Conservation (phyloP, 2,888 invertebrate genomes). For the Sphinx pinastri region DNA sequence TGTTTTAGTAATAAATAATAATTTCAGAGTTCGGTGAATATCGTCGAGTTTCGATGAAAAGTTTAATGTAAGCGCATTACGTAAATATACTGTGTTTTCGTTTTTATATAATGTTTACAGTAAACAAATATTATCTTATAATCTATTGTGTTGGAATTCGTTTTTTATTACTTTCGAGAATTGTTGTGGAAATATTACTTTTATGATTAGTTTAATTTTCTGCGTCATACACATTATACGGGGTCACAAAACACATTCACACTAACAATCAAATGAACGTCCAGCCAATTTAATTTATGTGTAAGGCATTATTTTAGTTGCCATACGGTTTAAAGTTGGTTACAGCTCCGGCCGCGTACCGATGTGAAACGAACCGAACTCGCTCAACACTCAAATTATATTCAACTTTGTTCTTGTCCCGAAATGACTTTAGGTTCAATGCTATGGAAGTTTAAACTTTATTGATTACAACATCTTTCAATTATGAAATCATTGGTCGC, state of each 20-base stretch:
- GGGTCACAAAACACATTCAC: conserved; percentile 56
- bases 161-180: no score
- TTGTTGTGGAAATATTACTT: no score
- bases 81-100: not conserved
- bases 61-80: conserved; percentile 17
- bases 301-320: conserved; percentile 77
- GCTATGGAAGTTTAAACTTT: conserved; percentile 16
- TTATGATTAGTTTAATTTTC: conserved; percentile 33
- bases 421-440: conserved; percentile 36
- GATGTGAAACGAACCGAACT: conserved; percentile 56
- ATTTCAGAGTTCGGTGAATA: conserved; percentile 46
- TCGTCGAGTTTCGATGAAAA: conserved; percentile 47
- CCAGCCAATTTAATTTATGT: conserved; percentile 73
- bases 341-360: conserved; percentile 47
- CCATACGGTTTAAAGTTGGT: conserved; percentile 64
- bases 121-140: not conserved
- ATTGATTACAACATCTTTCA: conserved; percentile 20
- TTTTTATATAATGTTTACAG: not conserved
- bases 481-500: not conserved
- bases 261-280: conserved; percentile 69
- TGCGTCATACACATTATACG: conserved; percentile 48
- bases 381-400: conserved; percentile 53
- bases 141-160: not conserved
- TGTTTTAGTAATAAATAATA: conserved; percentile 63
- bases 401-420: conserved; percentile 52